Conservation (phyloP, 2,888 invertebrate species). For the Phortica magna region DNA sequence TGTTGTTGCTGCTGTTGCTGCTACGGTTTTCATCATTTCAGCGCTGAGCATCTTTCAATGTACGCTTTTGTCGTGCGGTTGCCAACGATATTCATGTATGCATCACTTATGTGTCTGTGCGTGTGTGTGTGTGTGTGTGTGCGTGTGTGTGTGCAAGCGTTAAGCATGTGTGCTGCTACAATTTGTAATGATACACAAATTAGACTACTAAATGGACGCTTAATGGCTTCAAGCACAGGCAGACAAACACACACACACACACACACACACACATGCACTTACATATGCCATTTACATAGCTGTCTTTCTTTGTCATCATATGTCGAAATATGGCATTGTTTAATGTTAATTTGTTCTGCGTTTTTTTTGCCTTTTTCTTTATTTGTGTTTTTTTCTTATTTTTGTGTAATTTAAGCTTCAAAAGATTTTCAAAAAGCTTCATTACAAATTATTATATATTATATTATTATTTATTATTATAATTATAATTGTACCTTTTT, state of each 20-base stretch:
- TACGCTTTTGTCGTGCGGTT: neutral
- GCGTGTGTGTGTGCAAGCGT: constrained; percentile 38
- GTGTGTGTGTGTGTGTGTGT: constrained; percentile 23
- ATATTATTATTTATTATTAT: too few species aligned
- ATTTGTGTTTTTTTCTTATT: neutral
- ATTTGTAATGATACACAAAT: constrained; percentile 74
- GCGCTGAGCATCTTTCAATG: neutral
- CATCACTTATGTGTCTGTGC: too few species aligned
- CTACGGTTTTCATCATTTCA: neutral
- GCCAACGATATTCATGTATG: neutral
- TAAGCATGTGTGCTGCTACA: constrained; percentile 55
- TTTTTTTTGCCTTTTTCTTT: neutral
- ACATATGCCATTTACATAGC: neutral
- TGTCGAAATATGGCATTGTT: too few species aligned
- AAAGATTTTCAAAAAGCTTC: too few species aligned
- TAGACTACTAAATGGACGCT: constrained; percentile 71
- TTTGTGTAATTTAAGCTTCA: neutral
- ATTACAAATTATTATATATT: too few species aligned
- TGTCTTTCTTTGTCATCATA: too few species aligned
- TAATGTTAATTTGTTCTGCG: neutral
- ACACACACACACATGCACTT: constrained; percentile 26
- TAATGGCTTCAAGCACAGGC: constrained; percentile 60
- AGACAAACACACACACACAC: constrained; percentile 34
- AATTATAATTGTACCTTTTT: too few species aligned
- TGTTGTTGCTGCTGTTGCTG: neutral